These are phyloP conservation scores for Okapia johnstoni DNA, from an alignment of 2,113 vertebrate species.

Conservation along the genomic window DNA sequence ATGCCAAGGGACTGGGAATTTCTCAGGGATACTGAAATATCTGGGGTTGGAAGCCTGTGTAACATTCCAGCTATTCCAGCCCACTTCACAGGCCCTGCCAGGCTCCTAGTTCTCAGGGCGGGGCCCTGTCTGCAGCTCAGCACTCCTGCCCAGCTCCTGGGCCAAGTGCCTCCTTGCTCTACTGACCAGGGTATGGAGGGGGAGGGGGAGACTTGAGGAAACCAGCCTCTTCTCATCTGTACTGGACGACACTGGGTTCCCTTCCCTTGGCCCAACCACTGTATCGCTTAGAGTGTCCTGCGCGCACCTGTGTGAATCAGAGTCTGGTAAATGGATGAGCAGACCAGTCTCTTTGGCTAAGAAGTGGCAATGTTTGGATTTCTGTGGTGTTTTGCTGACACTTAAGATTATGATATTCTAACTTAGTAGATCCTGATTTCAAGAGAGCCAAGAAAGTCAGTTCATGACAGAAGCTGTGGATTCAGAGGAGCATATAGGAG, in stretches of 20 bases:
- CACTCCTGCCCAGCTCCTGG: rapidly evolving
- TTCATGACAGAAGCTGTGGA: not conserved
- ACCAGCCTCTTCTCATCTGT: rapidly evolving
- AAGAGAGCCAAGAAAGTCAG: not conserved
- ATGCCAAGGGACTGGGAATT: not conserved
- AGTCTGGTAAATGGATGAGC: rapidly evolving
- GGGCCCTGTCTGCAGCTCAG: no score
- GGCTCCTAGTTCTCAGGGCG: not conserved
- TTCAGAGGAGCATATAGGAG: not conserved
- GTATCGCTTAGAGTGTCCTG: not conserved
- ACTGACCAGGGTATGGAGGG: not conserved
- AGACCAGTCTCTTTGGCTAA: not conserved
- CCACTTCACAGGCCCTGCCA: not conserved
- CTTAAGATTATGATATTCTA: not conserved
- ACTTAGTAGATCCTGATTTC: not conserved
- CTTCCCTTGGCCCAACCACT: not conserved
- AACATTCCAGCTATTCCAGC: not conserved
- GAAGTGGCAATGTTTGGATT: not conserved
- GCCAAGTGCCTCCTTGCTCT: not conserved
- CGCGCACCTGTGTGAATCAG: rapidly evolving
- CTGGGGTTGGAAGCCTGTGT: not conserved
- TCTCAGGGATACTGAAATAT: not conserved
- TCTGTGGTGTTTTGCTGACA: not conserved
- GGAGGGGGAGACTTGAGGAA: no score
- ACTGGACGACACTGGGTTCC: rapidly evolving